phyloP scores from a whole-genome alignment of 2,797 vertebrate genomes.

The Pangasius macronema region DNA sequence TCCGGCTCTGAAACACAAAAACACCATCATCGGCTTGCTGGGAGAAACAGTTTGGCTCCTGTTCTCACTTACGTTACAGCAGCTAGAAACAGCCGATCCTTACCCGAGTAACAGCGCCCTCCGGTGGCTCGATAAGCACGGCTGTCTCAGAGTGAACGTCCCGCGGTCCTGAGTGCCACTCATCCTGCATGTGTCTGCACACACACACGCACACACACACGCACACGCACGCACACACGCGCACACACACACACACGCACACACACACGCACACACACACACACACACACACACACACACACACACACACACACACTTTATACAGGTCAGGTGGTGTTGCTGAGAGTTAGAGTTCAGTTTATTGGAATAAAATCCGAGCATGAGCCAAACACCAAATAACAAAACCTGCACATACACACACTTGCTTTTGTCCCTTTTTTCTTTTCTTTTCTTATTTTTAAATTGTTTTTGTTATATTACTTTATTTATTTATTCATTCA shows the following conservation, averaged over 20 bases:
- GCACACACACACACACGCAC: not conserved
- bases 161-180: constrained; percentile 73
- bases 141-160: constrained; percentile 76
- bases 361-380: not conserved
- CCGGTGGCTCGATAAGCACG: constrained; percentile 80
- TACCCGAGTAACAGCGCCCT: constrained; percentile 78
- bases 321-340: not conserved
- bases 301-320: not conserved
- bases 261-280: constrained; percentile 17
- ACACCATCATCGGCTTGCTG: not conserved
- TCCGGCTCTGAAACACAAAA: constrained; percentile 73
- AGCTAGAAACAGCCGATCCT: not conserved
- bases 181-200: constrained; percentile 72
- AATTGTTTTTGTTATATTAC: not conserved
- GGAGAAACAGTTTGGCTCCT: not conserved
- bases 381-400: not conserved
- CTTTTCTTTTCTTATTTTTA: not conserved
- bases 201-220: not conserved
- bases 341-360: no score
- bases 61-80: not conserved
- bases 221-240: not conserved
- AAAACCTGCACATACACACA: not conserved
- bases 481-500: not conserved
- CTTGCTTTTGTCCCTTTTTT: not conserved
- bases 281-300: not conserved